Conservation (phyloP, 2,888 invertebrate genomes). For the Cryptus viduatorius region DNA sequence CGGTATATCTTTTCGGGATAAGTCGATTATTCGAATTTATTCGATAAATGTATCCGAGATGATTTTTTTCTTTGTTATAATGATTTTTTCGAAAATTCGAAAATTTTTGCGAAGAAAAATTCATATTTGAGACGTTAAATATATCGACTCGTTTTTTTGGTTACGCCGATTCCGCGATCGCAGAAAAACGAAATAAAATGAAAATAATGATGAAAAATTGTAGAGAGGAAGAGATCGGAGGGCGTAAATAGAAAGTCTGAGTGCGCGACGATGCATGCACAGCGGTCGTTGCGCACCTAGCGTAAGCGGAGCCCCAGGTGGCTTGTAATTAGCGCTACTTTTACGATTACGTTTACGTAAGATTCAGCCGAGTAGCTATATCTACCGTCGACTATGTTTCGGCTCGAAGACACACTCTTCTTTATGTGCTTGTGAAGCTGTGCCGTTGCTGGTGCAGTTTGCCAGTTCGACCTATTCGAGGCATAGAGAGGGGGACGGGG, state of each 20-base stretch:
- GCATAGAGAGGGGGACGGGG: constrained; percentile 29
- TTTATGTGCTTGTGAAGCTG: constrained; percentile 25
- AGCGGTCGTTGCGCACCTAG: constrained; percentile 1
- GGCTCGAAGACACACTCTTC: constrained; percentile 41
- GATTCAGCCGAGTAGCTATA: constrained; percentile 37
- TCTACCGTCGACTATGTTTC: constrained; percentile 40
- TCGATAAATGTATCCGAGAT: no score
- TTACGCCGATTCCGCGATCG: neutral
- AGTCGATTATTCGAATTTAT: no score
- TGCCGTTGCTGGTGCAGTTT: constrained; percentile 57
- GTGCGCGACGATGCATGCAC: constrained; percentile 9
- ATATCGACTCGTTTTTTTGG: neutral
- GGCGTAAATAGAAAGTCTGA: constrained; percentile 65
- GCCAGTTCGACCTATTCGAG: constrained; percentile 61
- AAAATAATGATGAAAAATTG: neutral
- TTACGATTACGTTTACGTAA: constrained; percentile 68
- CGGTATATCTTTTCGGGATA: no score
- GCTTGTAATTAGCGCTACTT: constrained; percentile 65
- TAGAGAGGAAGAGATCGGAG: constrained; percentile 12
- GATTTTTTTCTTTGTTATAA: no score
- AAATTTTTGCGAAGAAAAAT: no score
- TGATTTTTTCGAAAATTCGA: no score
- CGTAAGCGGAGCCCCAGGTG: constrained; percentile 35
- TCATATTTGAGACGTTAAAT: neutral
- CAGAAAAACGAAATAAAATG: neutral